These are phyloP conservation scores for Poeciliopsis occidentalis DNA, from an alignment of 2,113 vertebrate species.

Conservation along the genomic window DNA sequence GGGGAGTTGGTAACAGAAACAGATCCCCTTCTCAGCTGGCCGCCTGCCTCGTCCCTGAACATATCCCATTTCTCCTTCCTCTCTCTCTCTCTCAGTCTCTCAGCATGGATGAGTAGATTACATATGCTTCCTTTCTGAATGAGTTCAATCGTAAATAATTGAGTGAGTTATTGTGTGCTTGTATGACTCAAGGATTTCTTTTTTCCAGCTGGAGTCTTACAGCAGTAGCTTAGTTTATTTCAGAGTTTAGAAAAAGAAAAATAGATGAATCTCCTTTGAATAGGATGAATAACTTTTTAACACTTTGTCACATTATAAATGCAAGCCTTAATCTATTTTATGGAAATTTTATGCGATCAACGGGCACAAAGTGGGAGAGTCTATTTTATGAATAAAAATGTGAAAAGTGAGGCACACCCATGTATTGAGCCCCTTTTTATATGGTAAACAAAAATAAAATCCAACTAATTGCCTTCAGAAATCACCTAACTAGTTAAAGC, in stretches of 20 bases:
- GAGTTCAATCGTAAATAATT: conserved; percentile 78
- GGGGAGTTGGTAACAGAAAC: conserved; percentile 75
- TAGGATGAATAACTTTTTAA: background rate
- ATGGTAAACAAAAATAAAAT: background rate
- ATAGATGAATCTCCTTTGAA: conserved; percentile 16
- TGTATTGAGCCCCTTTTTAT: background rate
- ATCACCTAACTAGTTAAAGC: too few relatives aligned
- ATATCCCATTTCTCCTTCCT: conserved; percentile 58
- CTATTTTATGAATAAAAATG: too few relatives aligned
- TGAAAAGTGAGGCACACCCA: too few relatives aligned
- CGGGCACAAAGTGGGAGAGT: background rate
- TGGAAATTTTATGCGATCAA: background rate
- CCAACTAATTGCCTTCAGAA: background rate
- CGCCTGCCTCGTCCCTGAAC: conserved; percentile 71
- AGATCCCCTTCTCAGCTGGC: conserved; percentile 79
- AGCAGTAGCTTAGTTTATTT: conserved; percentile 50
- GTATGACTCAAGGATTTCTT: conserved; percentile 63
- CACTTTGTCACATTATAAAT: background rate
- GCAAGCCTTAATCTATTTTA: background rate
- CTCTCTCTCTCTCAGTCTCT: conserved; percentile 60
- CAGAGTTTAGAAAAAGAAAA: conserved; percentile 44
- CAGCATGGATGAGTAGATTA: conserved; percentile 79
- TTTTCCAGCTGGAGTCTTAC: conserved; percentile 45
- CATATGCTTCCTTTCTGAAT: conserved; percentile 80
- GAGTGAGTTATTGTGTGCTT: conserved; percentile 76